Conservation (phyloP, 2,888 invertebrate genomes). For the Schizaphis graminum region DNA sequence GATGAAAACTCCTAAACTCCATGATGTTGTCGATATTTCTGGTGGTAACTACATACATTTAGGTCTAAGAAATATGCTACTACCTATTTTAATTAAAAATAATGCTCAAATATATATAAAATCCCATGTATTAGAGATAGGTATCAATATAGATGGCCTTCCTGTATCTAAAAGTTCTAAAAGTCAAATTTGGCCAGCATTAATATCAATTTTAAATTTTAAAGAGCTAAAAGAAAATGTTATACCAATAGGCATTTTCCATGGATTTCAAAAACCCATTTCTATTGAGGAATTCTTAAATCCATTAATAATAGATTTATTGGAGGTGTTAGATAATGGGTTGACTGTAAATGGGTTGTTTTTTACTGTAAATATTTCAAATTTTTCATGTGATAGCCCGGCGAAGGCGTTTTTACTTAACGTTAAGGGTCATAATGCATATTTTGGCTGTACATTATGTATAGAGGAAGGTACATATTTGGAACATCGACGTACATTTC, state of each 20-base stretch:
- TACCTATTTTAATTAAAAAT: background rate
- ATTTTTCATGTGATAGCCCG: slow-evolving; percentile 3
- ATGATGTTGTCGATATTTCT: background rate
- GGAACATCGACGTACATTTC: too few species aligned
- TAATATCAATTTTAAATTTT: slow-evolving; percentile 14
- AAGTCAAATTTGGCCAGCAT: background rate
- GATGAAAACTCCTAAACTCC: slow-evolving; percentile 13
- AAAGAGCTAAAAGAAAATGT: background rate
- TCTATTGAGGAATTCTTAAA: slow-evolving; percentile 6
- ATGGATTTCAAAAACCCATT: background rate
- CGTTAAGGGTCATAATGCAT: background rate
- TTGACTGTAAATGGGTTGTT: background rate
- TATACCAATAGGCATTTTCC: slow-evolving; percentile 20
- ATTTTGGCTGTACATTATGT: slow-evolving; percentile 19
- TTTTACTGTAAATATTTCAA: background rate
- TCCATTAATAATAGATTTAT: background rate
- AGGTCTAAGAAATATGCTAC: background rate
- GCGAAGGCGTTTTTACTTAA: background rate
- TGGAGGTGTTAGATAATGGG: background rate
- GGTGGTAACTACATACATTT: background rate
- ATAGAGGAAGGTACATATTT: slow-evolving; percentile 1
- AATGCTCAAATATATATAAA: background rate
- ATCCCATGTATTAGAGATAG: background rate
- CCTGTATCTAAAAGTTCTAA: background rate
- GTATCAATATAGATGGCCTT: too few species aligned